Percentiles rank a stretch among this genome's conserved stretches.
phyloP scores from a whole-genome alignment of 2,113 vertebrate species.

The Kobus ellipsiprymnus region DNA sequence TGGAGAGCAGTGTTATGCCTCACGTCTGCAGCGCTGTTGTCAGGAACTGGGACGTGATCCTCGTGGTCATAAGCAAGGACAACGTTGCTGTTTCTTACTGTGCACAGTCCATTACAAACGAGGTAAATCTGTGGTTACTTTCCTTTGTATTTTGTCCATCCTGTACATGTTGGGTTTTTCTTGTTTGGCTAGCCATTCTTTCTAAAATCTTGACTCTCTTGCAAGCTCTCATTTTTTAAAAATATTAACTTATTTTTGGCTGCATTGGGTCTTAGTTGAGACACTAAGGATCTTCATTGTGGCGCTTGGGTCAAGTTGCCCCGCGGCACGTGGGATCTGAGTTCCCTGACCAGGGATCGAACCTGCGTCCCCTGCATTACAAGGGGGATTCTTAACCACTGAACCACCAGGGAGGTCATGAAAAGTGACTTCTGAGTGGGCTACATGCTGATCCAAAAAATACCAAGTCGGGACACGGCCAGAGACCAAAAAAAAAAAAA shows the following conservation, averaged over 20 bases:
- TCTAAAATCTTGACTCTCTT: not conserved
- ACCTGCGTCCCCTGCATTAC: not conserved
- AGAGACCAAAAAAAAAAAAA: not conserved
- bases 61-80: not conserved
- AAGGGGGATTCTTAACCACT: not conserved
- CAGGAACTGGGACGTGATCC: not conserved
- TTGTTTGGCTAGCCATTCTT: not conserved
- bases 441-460: not conserved
- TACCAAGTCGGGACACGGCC: rapidly evolving
- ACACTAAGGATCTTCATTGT: not conserved
- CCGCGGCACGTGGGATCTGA: not conserved
- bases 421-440: not conserved
- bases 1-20: not conserved
- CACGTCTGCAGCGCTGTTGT: not conserved
- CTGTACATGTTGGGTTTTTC: not conserved
- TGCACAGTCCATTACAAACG: not conserved
- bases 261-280: not conserved
- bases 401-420: not conserved
- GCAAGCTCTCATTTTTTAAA: not conserved
- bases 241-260: not conserved
- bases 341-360: not conserved
- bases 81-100: rapidly evolving
- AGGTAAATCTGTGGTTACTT: not conserved
- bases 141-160: not conserved
- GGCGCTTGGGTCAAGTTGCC: not conserved